Evolutionary conservation across 2,113 vertebrate species (phyloP).

Genomic region (Neogobius melanostomus): DNA sequence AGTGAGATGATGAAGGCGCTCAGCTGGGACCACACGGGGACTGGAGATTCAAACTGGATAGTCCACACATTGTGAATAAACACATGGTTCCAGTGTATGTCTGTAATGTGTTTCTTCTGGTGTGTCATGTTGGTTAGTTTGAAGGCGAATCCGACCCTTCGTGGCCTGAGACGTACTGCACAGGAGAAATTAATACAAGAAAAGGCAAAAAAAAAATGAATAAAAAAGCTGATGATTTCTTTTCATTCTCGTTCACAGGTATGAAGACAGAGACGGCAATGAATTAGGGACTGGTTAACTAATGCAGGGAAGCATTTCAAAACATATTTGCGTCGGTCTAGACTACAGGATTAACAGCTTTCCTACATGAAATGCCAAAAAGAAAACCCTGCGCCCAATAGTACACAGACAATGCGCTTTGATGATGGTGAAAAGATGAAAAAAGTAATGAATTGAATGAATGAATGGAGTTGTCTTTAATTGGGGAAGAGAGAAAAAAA

Average conservation of each 20-base stretch:
- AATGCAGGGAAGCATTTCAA: too few relatives aligned
- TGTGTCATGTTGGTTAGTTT: slow-evolving; percentile 4
- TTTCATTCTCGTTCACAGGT: too few relatives aligned
- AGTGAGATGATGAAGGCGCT: slow-evolving; percentile 53
- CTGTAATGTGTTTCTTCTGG: slow-evolving; percentile 39
- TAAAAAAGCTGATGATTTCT: too few relatives aligned
- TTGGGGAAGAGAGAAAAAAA: slow-evolving; percentile 4
- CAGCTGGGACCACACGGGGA: slow-evolving; percentile 42
- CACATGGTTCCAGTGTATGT: slow-evolving; percentile 9
- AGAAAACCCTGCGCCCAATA: too few relatives aligned
- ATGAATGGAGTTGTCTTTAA: not conserved
- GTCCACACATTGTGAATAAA: slow-evolving; percentile 46
- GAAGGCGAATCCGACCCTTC: not conserved
- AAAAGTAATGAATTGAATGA: too few relatives aligned
- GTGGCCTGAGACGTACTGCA: not conserved
- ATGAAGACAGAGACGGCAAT: too few relatives aligned
- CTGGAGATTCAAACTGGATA: slow-evolving; percentile 41
- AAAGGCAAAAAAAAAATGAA: slow-evolving; percentile 7
- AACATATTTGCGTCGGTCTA: too few relatives aligned
- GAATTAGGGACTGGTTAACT: too few relatives aligned
- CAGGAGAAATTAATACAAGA: not conserved
- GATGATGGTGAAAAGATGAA: too few relatives aligned
- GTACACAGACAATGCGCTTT: too few relatives aligned
- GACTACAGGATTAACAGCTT: too few relatives aligned
- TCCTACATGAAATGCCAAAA: too few relatives aligned